Percentiles rank a stretch among this genome's conserved stretches.
Evolutionary conservation across 2,113 vertebrate species (phyloP).

Genomic region (Parotia lawesii): DNA sequence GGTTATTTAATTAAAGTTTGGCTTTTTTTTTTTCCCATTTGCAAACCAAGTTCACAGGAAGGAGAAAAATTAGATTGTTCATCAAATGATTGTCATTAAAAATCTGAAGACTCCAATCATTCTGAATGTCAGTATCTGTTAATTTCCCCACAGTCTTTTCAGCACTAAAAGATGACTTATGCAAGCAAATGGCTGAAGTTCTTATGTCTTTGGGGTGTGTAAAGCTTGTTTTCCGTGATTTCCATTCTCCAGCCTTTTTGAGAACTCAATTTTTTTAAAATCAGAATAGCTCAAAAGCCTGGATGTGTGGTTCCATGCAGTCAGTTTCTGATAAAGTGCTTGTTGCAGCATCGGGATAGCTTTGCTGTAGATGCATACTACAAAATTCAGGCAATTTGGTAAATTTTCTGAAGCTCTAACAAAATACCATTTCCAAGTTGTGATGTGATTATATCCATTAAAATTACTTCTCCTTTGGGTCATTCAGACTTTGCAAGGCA

Average conservation of each 20-base stretch:
- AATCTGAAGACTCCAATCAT: background rate
- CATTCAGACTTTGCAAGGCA: background rate
- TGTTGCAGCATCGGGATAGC: background rate
- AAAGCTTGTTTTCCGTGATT: background rate
- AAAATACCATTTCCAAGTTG: background rate
- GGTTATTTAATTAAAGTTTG: background rate
- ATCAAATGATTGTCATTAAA: background rate
- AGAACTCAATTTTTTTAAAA: background rate
- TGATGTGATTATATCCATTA: background rate
- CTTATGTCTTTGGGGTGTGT: background rate
- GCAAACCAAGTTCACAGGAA: background rate
- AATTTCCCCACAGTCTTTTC: slow-evolving; percentile 1
- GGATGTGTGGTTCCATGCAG: background rate
- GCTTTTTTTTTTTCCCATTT: background rate
- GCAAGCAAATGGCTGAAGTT: background rate
- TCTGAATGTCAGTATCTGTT: background rate
- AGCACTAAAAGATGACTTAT: background rate
- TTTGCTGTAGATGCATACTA: background rate
- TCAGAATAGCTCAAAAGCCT: background rate
- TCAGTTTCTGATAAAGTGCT: background rate
- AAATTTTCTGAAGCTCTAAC: background rate
- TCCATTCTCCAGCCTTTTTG: background rate
- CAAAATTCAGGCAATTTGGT: background rate
- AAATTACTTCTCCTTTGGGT: background rate
- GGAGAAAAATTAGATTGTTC: background rate